phyloP scores from a whole-genome alignment of 2,113 vertebrate genomes.

The Tichodroma muraria region DNA sequence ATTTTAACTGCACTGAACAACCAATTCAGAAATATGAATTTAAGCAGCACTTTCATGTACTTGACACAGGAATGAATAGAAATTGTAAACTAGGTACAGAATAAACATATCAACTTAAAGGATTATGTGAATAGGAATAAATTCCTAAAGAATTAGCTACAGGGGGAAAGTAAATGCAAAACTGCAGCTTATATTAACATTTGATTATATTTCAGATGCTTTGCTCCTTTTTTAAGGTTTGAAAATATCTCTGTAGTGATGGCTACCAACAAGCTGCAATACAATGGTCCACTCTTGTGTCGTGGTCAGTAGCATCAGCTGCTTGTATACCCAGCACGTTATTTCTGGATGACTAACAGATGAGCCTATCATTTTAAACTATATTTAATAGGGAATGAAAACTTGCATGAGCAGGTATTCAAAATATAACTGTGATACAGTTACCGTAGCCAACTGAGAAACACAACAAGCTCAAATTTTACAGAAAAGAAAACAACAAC shows the following conservation, averaged over 20 bases:
- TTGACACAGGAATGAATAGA: not conserved
- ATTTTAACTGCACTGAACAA: not conserved
- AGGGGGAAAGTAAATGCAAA: not conserved
- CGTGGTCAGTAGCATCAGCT: not conserved
- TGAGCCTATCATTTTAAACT: conserved; percentile 25
- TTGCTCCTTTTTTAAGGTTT: not conserved
- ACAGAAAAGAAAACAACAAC: conserved; percentile 51
- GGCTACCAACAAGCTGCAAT: not conserved
- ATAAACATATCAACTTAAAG: not conserved
- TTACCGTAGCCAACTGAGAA: conserved; percentile 13
- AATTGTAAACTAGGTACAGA: not conserved
- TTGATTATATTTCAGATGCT: not conserved
- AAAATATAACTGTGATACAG: conserved; percentile 4
- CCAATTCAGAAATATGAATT: not conserved
- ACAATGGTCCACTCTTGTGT: not conserved
- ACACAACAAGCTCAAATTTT: conserved; percentile 51
- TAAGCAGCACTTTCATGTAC: not conserved
- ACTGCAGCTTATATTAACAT: not conserved
- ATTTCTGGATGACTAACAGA: conserved; percentile 33
- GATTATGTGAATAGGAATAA: not conserved
- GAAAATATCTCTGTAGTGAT: not conserved
- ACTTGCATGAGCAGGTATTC: conserved; percentile 50
- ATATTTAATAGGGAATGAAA: conserved; percentile 48
- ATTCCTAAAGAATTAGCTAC: not conserved
- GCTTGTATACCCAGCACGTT: conserved; percentile 7